phyloP scores from a whole-genome alignment of 2,888 invertebrate species.

The Cantharis nigra region DNA sequence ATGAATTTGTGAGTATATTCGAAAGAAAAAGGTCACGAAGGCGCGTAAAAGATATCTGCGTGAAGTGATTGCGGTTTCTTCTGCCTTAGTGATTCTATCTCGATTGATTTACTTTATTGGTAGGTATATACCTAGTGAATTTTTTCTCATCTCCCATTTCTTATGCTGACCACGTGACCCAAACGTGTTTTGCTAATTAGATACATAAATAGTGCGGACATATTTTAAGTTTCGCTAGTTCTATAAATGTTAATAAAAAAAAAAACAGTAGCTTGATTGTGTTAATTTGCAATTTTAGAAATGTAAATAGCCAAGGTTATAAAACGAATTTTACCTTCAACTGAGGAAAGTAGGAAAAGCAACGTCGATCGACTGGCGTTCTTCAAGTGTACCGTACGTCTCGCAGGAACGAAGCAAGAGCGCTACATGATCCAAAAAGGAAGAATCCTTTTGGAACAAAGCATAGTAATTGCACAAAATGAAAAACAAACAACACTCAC shows the following conservation, averaged over 20 bases:
- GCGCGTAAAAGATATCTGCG: constrained; percentile 20
- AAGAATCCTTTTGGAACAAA: constrained; percentile 32
- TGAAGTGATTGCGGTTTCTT: constrained; percentile 19
- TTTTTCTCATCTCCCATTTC: constrained; percentile 17
- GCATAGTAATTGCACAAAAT: constrained; percentile 21
- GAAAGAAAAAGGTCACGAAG: constrained; percentile 22
- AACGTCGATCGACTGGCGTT: constrained; percentile 8
- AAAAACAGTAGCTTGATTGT: constrained; percentile 18
- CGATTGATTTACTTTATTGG: constrained; percentile 9
- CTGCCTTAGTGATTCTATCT: constrained; percentile 14
- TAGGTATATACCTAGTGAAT: neutral
- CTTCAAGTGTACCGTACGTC: constrained; percentile 14
- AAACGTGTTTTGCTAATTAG: constrained; percentile 16
- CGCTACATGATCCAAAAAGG: constrained; percentile 29
- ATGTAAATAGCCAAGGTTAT: constrained; percentile 28
- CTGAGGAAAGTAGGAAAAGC: constrained; percentile 28
- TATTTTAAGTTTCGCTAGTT: neutral
- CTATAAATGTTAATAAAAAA: constrained; percentile 14
- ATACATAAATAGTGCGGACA: constrained; percentile 2
- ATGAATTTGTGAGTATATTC: constrained; percentile 19
- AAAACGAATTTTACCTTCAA: constrained; percentile 28
- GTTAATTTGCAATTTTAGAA: constrained; percentile 29
- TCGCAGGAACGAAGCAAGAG: constrained; percentile 16
- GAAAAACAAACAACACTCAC: constrained; percentile 33
- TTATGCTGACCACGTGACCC: constrained; percentile 13